Evolutionary conservation across 2,797 vertebrate genomes (phyloP).

Genomic region (Peromyscus melanophrys): DNA sequence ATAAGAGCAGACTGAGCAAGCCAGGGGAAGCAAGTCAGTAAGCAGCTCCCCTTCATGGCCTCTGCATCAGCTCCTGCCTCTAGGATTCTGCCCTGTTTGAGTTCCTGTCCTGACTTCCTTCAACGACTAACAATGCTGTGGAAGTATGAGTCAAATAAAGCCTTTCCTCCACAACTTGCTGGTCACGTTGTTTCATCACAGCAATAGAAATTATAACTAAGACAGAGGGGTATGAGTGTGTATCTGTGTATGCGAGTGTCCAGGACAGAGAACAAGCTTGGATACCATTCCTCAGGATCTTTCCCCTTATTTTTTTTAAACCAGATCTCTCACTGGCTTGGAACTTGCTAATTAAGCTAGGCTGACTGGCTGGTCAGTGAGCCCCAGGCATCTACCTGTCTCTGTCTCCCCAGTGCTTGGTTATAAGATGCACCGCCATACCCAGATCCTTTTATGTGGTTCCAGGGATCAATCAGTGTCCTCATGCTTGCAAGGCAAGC

Average conservation of each 20-base stretch:
- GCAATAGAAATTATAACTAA: neutral
- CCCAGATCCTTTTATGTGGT: neutral
- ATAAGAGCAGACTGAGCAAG: neutral
- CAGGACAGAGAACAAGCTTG: neutral
- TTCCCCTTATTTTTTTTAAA: neutral
- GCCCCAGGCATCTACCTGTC: neutral
- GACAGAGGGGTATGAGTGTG: neutral
- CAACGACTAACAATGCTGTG: neutral
- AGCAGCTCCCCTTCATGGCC: neutral
- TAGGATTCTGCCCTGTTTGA: neutral
- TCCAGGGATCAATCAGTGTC: neutral
- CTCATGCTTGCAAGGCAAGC: neutral
- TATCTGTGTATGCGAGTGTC: neutral
- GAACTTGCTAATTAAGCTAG: neutral
- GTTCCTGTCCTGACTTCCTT: neutral
- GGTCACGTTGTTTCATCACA: neutral
- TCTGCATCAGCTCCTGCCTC: neutral
- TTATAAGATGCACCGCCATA: neutral
- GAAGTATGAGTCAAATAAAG: neutral
- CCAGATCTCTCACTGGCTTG: neutral
- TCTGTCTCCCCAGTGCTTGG: neutral
- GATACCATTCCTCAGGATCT: neutral
- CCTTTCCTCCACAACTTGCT: neutral
- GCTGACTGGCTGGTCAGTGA: neutral
- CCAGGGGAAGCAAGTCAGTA: neutral